phyloP scores from a whole-genome alignment of 2,888 invertebrate genomes.

The Pandemis cinnamomeana region DNA sequence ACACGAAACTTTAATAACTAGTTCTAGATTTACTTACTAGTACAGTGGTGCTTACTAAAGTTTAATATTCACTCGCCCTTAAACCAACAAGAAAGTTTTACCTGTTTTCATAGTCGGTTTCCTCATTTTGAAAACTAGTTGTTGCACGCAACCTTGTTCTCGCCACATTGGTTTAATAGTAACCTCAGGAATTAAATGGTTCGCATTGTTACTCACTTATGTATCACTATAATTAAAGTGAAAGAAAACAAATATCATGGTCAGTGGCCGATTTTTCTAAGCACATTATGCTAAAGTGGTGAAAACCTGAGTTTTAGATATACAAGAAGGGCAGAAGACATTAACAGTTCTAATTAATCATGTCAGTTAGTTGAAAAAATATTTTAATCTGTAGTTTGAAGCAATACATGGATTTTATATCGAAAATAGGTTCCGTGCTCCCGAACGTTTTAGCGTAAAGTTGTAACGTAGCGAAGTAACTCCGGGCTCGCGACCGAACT shows the following conservation, averaged over 20 bases:
- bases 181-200: too few relatives aligned
- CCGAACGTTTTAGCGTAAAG: constrained; percentile 7
- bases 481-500: constrained; percentile 48
- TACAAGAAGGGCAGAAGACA: too few relatives aligned
- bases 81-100: not conserved
- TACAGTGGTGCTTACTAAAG: not conserved
- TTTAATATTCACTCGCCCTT: not conserved
- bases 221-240: too few relatives aligned
- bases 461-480: constrained; percentile 33
- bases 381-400: too few relatives aligned
- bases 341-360: too few relatives aligned
- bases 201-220: too few relatives aligned
- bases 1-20: not conserved
- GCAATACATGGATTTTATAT: too few relatives aligned
- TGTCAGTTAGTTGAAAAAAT: too few relatives aligned
- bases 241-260: too few relatives aligned
- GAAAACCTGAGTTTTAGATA: too few relatives aligned
- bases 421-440: not conserved
- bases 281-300: too few relatives aligned
- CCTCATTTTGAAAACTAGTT: not conserved
- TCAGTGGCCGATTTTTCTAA: too few relatives aligned
- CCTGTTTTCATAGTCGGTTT: not conserved
- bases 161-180: not conserved
- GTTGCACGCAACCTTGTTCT: not conserved
- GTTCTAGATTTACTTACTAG: not conserved